Evolutionary conservation across 2,113 vertebrate genomes (phyloP).

Genomic region (Cyprinodon tularosa): DNA sequence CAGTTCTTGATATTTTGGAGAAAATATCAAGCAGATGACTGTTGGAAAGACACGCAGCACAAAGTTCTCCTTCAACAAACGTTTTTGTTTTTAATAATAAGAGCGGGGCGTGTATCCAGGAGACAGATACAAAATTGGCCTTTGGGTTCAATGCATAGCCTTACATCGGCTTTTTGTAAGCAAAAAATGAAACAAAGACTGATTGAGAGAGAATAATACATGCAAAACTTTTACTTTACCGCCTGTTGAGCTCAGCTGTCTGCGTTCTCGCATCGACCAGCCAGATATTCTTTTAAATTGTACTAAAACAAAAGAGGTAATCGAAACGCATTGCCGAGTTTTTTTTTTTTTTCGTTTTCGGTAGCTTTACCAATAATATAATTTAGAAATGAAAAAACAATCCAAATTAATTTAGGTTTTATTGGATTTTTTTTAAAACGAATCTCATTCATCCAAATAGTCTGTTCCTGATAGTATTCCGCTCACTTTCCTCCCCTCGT

Average conservation of each 20-base stretch:
- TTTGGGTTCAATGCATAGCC: conserved; percentile 41
- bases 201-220: background rate
- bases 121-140: conserved; percentile 25
- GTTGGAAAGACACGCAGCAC: background rate
- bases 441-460: conserved; percentile 34
- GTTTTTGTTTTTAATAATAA: background rate
- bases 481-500: conserved; percentile 60
- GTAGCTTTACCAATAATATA: background rate
- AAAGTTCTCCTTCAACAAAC: conserved; percentile 35
- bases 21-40: conserved; percentile 24
- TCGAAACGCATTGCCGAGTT: background rate
- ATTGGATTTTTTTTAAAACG: conserved; percentile 24
- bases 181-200: background rate
- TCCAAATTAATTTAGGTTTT: background rate
- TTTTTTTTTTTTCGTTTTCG: conserved; percentile 4
- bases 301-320: background rate
- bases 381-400: background rate
- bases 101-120: conserved; percentile 11
- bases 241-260: conserved; percentile 10
- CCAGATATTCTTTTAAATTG: background rate
- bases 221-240: conserved; percentile 47
- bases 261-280: background rate
- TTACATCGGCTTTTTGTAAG: background rate
- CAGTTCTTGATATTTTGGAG: conserved; percentile 46
- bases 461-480: conserved; percentile 26